Conservation (phyloP, 2,797 vertebrate species). For the Steatocranus sp. region DNA sequence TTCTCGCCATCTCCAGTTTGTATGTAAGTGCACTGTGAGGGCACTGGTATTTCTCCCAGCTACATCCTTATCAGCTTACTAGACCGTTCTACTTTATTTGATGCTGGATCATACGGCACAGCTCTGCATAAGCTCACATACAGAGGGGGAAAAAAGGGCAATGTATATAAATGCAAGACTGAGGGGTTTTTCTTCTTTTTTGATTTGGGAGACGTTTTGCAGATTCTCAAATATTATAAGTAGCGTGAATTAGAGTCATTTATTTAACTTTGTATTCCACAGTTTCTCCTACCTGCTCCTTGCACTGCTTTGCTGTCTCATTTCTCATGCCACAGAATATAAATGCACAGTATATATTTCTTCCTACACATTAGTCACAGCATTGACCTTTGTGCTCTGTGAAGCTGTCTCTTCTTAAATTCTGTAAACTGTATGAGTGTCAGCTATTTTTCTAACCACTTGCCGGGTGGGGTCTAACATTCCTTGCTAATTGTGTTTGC, state of each 20-base stretch:
- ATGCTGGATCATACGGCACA: slow-evolving; percentile 21
- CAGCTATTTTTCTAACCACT: slow-evolving; percentile 10
- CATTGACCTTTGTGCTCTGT: not conserved
- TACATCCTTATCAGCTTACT: slow-evolving; percentile 49
- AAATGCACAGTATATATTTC: not conserved
- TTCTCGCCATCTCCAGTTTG: not conserved
- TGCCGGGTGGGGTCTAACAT: slow-evolving; percentile 33
- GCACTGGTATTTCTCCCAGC: slow-evolving; percentile 43
- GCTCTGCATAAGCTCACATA: slow-evolving; percentile 16
- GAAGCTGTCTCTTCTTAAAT: not conserved
- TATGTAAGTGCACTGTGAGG: not conserved
- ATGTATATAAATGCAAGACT: not conserved
- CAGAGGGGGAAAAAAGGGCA: not conserved
- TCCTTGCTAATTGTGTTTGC: slow-evolving; percentile 56
- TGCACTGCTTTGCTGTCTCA: not conserved
- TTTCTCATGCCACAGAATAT: not conserved
- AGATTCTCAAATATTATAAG: not conserved
- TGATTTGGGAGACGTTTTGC: not conserved
- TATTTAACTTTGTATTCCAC: slow-evolving; percentile 1
- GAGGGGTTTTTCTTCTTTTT: not conserved
- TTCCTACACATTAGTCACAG: not conserved
- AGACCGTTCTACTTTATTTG: slow-evolving; percentile 42
- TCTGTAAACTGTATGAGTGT: not conserved
- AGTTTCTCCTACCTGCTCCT: not conserved
- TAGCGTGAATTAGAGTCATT: not conserved